phyloP scores from a whole-genome alignment of 53 echinoderm and acorn worm species.

The Paracentrotus lividus region DNA sequence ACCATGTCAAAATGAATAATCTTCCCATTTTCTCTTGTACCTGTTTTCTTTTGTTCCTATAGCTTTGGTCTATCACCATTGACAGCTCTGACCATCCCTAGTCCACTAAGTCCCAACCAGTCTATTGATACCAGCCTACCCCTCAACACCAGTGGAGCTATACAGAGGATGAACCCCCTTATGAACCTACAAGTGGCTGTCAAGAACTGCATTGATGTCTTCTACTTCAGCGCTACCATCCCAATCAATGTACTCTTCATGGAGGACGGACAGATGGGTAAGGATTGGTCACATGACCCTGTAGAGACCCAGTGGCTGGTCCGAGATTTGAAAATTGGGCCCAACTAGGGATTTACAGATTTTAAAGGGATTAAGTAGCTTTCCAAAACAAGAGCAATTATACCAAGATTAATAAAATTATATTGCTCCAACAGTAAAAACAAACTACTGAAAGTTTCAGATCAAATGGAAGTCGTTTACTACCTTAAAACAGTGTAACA shows the following conservation, averaged over 20 bases:
- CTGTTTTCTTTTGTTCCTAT: neutral
- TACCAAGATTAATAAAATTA: too few relatives aligned
- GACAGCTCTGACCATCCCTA: constrained; percentile 76
- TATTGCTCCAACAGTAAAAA: too few relatives aligned
- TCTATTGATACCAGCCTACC: constrained; percentile 80
- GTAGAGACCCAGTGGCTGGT: too few relatives aligned
- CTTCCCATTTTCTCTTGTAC: neutral
- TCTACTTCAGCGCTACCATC: constrained; percentile 85
- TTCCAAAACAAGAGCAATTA: too few relatives aligned
- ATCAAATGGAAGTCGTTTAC: too few relatives aligned
- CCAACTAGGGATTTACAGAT: too few relatives aligned
- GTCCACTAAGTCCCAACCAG: constrained; percentile 89
- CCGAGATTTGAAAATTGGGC: too few relatives aligned
- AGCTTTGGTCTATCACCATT: constrained; percentile 92
- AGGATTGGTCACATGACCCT: too few relatives aligned
- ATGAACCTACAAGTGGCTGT: constrained; percentile 90
- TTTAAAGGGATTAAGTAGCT: too few relatives aligned
- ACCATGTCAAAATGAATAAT: too few relatives aligned
- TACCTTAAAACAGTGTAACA: too few relatives aligned
- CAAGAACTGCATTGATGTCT: constrained; percentile 94
- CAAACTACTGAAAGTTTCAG: too few relatives aligned
- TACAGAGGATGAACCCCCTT: constrained; percentile 94
- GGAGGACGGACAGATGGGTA: constrained; percentile 95
- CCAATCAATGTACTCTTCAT: constrained; percentile 82
- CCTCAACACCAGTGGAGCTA: constrained; percentile 76